Evolutionary conservation across 2,113 vertebrate genomes (phyloP), one percentile per base, ranked within the genome.

Genomic region (Rissa tridactyla): DNA sequence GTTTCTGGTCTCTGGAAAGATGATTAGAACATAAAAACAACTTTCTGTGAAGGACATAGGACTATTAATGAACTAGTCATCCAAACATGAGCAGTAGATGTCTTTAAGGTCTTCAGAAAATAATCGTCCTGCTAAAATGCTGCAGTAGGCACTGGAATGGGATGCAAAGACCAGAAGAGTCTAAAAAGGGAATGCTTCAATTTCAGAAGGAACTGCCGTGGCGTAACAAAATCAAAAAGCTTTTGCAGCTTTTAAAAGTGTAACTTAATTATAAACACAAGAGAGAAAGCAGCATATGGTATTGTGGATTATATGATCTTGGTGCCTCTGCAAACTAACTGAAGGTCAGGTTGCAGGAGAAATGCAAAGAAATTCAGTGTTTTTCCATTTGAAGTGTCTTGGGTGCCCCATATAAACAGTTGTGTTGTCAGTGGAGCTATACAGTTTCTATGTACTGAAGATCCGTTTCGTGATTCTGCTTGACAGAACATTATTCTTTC

Each of bases 21-120:
- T 73, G 51, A 77, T 78, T 86, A 80, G 82, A 87, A 86, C 51
- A 77, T 88, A 73, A 94, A 96, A 94, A 73, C n/a, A 90, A 51
- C 40, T 95, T 91, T 94, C 77, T 91, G 62, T 91, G 95, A 97
- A 95, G 86, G 91, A 86, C 75, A 57, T 9, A 58, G 46, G 34
- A 77, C 72, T 94, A 72, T 76, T 94, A 95, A 89, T 80, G 91
- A 96, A 34, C 20, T 49, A 92, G 36, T 85, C 49, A 87, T 51
- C 65, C 0, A 0, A 85, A 95, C 55, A 46, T 9, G 27, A 80
- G 17, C 36, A 91, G 27, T 44, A 72, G 82, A 90, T 34, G 4
- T 55, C 40, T 76, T 84, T 40, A 51, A 90, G 17, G 20, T 61
- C 52, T 30, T 61, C 0, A 0, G 42, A 57, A 94, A 88, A 81